Evolutionary conservation across 2,797 vertebrate species (phyloP).

Genomic region (Gymnopithys bicolor): DNA sequence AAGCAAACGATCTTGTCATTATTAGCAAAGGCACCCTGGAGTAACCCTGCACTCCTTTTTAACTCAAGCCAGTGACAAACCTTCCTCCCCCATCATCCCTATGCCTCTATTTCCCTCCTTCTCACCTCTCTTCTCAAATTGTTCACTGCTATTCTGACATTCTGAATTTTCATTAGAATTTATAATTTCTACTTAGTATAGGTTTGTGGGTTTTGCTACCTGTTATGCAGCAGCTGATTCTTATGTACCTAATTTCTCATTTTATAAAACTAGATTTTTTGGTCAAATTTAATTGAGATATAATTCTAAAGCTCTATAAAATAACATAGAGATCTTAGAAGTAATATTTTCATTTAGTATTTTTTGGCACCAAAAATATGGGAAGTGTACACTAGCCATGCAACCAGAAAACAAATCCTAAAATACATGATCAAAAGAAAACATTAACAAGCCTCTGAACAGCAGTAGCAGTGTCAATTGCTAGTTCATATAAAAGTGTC

Average conservation of each 20-base stretch:
- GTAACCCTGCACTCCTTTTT: neutral
- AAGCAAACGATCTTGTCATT: conserved; percentile 63
- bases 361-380: neutral
- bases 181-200: neutral
- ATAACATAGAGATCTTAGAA: neutral
- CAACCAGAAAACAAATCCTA: neutral
- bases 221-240: neutral
- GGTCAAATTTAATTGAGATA: neutral
- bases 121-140: neutral
- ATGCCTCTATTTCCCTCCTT: neutral
- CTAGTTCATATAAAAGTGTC: neutral
- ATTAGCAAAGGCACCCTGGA: conserved; percentile 68
- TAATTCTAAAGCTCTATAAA: neutral
- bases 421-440: conserved; percentile 2
- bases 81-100: neutral
- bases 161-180: neutral
- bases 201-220: neutral
- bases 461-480: neutral
- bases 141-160: neutral
- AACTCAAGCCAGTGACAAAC: neutral
- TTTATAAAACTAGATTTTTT: neutral
- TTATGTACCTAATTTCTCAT: neutral
- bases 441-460: neutral
- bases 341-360: too few species aligned
- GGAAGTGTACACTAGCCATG: neutral